Evolutionary conservation across 1,140 invertebrate species (phyloP).

Genomic region (Neomicropteryx cornuta): DNA sequence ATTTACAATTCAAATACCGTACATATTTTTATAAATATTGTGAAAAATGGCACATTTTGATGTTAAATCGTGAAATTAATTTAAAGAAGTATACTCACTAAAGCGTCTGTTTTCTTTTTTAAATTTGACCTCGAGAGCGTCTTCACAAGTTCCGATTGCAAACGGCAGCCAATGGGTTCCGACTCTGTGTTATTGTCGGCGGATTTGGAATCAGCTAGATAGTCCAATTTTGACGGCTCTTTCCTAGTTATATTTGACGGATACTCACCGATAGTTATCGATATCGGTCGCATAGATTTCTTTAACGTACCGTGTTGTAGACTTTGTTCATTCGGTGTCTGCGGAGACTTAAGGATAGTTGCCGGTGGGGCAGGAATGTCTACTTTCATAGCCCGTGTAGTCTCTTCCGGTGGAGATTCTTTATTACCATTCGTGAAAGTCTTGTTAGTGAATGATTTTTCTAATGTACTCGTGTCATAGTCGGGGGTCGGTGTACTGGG

Average conservation of each 20-base stretch:
- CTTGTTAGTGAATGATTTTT: conserved; percentile 24
- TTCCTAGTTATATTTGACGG: conserved; percentile 41
- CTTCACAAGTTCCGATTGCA: conserved; percentile 59
- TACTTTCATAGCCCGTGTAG: no score
- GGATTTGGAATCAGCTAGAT: conserved; percentile 40
- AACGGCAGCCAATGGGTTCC: conserved; percentile 44
- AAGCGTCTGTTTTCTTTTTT: conserved; percentile 53
- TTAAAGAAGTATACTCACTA: conserved; percentile 32
- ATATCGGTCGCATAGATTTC: conserved; percentile 37
- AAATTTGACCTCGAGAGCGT: conserved; percentile 64
- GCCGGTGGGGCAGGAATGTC: no score
- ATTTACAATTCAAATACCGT: no score
- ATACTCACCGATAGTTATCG: conserved; percentile 60
- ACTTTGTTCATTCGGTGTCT: conserved; percentile 7
- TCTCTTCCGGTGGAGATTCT: no score
- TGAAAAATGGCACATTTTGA: no score
- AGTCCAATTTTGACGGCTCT: conserved; percentile 55
- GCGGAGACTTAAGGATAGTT: conserved; percentile 7
- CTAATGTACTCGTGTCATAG: conserved; percentile 34
- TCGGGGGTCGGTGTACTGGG: conserved; percentile 51
- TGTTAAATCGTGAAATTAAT: no score
- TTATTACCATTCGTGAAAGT: no score
- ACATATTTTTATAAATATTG: no score
- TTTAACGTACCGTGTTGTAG: conserved; percentile 39
- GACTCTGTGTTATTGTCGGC: conserved; percentile 27